Percentiles rank a stretch among this genome's conserved stretches.
These are phyloP conservation scores for Arion vulgaris DNA, from an alignment of 1,140 invertebrate genomes.

Conservation along the genomic window DNA sequence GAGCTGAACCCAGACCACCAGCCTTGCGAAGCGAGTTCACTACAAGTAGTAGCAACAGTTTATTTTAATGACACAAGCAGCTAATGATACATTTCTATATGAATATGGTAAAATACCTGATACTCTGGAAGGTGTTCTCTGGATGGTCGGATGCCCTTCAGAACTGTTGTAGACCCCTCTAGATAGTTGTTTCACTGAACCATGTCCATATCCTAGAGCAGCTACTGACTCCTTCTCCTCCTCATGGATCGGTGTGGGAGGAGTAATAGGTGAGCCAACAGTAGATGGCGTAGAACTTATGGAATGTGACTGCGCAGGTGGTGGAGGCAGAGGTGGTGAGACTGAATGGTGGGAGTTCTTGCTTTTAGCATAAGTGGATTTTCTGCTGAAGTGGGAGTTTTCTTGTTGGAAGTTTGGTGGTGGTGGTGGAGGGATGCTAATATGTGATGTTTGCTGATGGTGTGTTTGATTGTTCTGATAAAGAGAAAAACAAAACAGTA, in stretches of 20 bases:
- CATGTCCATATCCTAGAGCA: background rate
- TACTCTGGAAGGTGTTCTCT: conserved; percentile 1
- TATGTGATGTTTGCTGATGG: background rate
- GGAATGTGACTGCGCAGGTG: background rate
- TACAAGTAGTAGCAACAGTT: too few relatives aligned
- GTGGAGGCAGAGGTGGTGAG: conserved; percentile 3
- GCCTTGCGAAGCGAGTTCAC: too few relatives aligned
- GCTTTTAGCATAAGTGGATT: background rate
- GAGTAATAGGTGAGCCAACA: conserved; percentile 13
- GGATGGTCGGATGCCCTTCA: background rate
- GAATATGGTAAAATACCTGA: too few relatives aligned
- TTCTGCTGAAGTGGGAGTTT: background rate
- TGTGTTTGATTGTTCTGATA: background rate
- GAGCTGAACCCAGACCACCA: too few relatives aligned
- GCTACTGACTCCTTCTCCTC: background rate
- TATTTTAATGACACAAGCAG: too few relatives aligned
- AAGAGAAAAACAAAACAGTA: background rate
- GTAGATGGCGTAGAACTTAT: conserved; percentile 6
- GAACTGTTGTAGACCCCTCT: background rate
- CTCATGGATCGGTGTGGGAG: conserved; percentile 14
- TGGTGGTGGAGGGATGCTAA: background rate
- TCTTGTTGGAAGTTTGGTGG: background rate
- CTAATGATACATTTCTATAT: too few relatives aligned
- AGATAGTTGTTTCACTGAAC: too few relatives aligned
- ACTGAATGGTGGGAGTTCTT: background rate